phyloP scores from a whole-genome alignment of 2,888 invertebrate species.

The Erynnis tages region DNA sequence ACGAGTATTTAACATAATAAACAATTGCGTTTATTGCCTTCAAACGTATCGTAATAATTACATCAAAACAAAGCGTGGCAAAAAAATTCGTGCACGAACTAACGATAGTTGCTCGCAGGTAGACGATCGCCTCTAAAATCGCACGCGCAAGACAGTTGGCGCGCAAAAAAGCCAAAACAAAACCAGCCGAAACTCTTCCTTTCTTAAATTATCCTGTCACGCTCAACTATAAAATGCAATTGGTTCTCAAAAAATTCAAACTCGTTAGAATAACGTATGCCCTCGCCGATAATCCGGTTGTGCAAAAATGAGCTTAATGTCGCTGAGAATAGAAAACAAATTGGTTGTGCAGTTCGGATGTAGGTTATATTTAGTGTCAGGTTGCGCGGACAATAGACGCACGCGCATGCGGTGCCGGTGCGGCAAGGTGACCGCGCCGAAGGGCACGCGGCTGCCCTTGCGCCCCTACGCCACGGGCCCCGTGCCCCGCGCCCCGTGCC shows the following conservation, averaged over 20 bases:
- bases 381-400: conserved; percentile 73
- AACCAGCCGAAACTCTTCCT: conserved; percentile 51
- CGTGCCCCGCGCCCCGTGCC: conserved; percentile 32
- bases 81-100: conserved; percentile 40
- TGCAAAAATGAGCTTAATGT: conserved; percentile 25
- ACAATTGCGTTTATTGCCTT: conserved; percentile 64
- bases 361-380: conserved; percentile 53
- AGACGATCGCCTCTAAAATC: conserved; percentile 38
- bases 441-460: conserved; percentile 74
- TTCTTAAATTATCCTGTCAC: conserved; percentile 81
- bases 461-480: conserved; percentile 46
- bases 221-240: conserved; percentile 80
- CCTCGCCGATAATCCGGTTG: conserved; percentile 3
- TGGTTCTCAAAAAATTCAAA: conserved; percentile 70
- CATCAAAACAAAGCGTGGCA: conserved; percentile 54
- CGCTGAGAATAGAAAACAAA: conserved; percentile 9
- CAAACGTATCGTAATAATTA: conserved; percentile 54
- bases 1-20: conserved; percentile 45
- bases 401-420: conserved; percentile 67
- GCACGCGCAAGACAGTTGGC: conserved; percentile 56
- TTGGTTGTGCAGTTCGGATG: conserved; percentile 4
- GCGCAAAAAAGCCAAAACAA: conserved; percentile 47
- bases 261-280: conserved; percentile 62
- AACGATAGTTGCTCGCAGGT: conserved; percentile 17
- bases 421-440: conserved; percentile 73